Evolutionary conservation across 30 jellyfish, hydroid and myxozoan species (phyloP).

Genomic region (Nemopilema nomurai): DNA sequence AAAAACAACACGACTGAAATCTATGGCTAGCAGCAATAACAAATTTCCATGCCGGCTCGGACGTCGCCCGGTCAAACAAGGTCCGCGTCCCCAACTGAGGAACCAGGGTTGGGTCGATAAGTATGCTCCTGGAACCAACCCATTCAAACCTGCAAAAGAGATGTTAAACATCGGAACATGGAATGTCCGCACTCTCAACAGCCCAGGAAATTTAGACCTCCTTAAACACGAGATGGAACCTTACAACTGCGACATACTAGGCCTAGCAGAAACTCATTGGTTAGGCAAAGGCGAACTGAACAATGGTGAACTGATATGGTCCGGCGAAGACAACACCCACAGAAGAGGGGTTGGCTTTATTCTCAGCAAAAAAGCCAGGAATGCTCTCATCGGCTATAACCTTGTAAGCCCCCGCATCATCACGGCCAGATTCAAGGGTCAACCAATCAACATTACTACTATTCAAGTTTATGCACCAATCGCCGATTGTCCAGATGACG

Average conservation of each 20-base stretch:
- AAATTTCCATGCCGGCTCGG: too few species aligned
- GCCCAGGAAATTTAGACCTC: slow-evolving; percentile 31
- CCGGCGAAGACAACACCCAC: slow-evolving; percentile 27
- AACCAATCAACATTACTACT: slow-evolving; percentile 10
- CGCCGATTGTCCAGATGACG: slow-evolving; percentile 21
- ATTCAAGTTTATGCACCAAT: slow-evolving; percentile 44
- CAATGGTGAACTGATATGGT: slow-evolving; percentile 4
- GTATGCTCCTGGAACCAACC: too few species aligned
- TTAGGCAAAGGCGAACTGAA: slow-evolving; percentile 23
- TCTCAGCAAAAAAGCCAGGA: background rate
- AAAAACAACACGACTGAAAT: too few species aligned
- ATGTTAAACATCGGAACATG: too few species aligned
- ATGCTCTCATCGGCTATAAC: background rate
- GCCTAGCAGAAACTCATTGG: slow-evolving; percentile 27
- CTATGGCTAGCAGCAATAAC: too few species aligned
- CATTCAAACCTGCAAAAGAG: too few species aligned
- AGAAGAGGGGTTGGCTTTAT: slow-evolving; percentile 46
- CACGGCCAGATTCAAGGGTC: background rate
- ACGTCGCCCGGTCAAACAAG: too few species aligned
- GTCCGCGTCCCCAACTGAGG: too few species aligned
- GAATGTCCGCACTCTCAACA: too few species aligned
- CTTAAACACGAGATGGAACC: slow-evolving; percentile 15
- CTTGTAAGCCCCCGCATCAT: slow-evolving; percentile 11
- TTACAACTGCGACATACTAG: slow-evolving; percentile 13
- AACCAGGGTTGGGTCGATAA: too few species aligned